These are phyloP conservation scores for Holothuria leucospilota DNA, from an alignment of 53 echinoderm and acorn worm species.

Conservation along the genomic window DNA sequence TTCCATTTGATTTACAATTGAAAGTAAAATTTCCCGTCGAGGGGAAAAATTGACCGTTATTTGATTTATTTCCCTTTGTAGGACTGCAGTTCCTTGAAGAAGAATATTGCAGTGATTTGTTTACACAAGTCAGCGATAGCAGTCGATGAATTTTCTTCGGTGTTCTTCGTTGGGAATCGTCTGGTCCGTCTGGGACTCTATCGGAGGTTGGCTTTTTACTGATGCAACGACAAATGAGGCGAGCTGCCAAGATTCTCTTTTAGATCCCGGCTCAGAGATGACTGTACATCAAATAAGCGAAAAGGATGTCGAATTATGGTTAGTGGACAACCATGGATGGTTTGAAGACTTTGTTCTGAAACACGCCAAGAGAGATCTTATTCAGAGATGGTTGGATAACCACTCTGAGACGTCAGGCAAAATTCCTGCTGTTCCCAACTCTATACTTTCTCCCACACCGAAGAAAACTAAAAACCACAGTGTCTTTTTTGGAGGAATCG, in stretches of 20 bases:
- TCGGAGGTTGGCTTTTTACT: slow-evolving; percentile 57
- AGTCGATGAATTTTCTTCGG: slow-evolving; percentile 67
- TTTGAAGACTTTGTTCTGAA: slow-evolving; percentile 90
- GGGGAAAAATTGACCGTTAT: no score
- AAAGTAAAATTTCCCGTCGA: no score
- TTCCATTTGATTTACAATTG: no score
- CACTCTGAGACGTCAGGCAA: slow-evolving; percentile 63
- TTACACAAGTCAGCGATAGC: neutral
- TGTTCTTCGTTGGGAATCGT: slow-evolving; percentile 57
- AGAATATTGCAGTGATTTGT: no score
- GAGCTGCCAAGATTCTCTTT: slow-evolving; percentile 31
- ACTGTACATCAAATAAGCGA: slow-evolving; percentile 44
- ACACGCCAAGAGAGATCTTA: slow-evolving; percentile 71
- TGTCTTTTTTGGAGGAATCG: slow-evolving; percentile 51
- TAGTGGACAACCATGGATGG: slow-evolving; percentile 87
- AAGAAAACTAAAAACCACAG: slow-evolving; percentile 17
- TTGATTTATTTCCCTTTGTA: no score
- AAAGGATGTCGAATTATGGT: slow-evolving; percentile 86
- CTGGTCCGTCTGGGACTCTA: slow-evolving; percentile 58
- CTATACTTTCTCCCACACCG: slow-evolving; percentile 33
- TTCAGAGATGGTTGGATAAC: slow-evolving; percentile 81
- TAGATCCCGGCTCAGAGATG: slow-evolving; percentile 22
- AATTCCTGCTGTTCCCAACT: slow-evolving; percentile 8
- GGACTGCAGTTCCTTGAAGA: no score
- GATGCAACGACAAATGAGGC: slow-evolving; percentile 38